Evolutionary conservation across 1,140 invertebrate species (phyloP), one percentile per base, ranked within the genome.

Genomic region (Pseudobourletiella spinata): DNA sequence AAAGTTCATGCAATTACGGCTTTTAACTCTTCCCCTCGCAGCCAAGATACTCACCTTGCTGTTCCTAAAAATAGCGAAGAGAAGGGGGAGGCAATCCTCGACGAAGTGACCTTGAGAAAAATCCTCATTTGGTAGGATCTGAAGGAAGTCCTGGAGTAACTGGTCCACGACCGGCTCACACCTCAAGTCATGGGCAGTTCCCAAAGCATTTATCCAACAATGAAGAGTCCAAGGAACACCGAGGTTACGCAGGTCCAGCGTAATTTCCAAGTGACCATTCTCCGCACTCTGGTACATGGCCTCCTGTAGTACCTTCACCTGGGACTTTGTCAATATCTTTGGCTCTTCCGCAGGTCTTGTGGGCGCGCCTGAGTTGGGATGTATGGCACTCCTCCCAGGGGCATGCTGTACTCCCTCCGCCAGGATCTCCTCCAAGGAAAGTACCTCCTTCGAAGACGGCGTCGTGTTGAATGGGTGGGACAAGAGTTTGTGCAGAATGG

Each of bases 241-340:
- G 57, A 91, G 73, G 51, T 86, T 84, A 43, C 88, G 79, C 25
- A 92, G 79, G 73, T 92, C 89, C 70, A 91, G 79, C 0, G 89
- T 90, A 61, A 91, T 88, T 72, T 91, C 89, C 68, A 93, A 79
- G 76, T 91, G 86, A 72, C 90, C 89, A 72, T 88, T 91, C 74
- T 94, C 90, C 1, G 88, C 86, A 67, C 87, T 88, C 72, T 91
- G 89, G 74, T 93, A 94, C 88, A 94, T 91, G 2, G 90, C 89
- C 76, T 93, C 90, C 71, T 93, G 89, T 35, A 93, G 76, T 32
- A 86, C 84, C 72, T 89, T 86, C 28, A 87, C 84, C 76, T 93
- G 89, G 20, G 82, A 79, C 76, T 91, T 92, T 63, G 83, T 90
- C 28, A 79, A 77, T 50, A 77, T 71, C 52, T 78, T 76, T 3